Percentiles rank a stretch among this genome's conserved stretches.
Conservation (phyloP, 2,797 vertebrate species). For the Tapera naevia region DNA sequence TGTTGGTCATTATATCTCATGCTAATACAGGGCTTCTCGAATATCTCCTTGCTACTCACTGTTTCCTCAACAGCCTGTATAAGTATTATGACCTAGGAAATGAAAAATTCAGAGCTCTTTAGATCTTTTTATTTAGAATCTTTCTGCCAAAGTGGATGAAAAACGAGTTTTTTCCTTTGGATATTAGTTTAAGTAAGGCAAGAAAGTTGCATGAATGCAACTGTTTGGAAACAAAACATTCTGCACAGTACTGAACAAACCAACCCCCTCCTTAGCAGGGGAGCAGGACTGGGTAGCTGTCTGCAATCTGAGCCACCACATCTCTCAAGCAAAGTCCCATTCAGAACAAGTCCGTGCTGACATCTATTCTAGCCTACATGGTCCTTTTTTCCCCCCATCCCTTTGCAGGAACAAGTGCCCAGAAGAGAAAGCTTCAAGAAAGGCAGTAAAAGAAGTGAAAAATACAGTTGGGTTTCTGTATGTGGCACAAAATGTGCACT, state of each 20-base stretch:
- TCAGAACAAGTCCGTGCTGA: background rate
- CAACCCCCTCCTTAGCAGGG: background rate
- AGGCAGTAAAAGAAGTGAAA: background rate
- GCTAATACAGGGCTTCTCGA: background rate
- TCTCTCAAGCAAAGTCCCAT: background rate
- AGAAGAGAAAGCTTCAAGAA: background rate
- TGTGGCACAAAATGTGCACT: background rate
- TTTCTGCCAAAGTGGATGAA: background rate
- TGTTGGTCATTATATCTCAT: background rate
- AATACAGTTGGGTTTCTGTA: background rate
- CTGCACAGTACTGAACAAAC: background rate
- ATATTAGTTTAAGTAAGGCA: background rate
- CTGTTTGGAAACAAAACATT: background rate
- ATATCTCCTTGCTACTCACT: background rate
- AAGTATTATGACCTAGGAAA: background rate
- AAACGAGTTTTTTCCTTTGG: background rate
- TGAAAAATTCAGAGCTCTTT: background rate
- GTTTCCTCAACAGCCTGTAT: rapidly evolving
- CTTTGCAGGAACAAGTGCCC: background rate
- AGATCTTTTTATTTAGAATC: background rate
- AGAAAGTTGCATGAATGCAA: background rate
- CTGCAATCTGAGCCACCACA: background rate
- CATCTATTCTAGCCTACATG: background rate
- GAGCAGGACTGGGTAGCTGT: background rate
- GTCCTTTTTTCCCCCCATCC: background rate